Conservation (phyloP, 1,140 invertebrate species). For the Zaprionus africanus region DNA sequence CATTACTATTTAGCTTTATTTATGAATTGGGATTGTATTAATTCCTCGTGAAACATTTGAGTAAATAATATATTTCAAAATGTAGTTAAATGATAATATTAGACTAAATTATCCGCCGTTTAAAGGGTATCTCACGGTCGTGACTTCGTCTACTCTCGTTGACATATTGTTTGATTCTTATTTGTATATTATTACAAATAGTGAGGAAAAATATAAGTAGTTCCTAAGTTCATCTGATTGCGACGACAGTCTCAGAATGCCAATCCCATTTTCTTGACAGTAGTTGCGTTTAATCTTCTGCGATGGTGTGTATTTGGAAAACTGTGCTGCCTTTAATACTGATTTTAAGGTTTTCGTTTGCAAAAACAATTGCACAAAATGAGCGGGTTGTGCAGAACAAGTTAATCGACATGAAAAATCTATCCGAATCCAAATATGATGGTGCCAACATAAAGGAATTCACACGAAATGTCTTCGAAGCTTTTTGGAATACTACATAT, state of each 20-base stretch:
- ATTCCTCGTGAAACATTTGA: neutral
- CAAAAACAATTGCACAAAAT: conserved; percentile 17
- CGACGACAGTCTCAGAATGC: neutral
- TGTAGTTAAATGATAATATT: neutral
- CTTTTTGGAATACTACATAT: conserved; percentile 15
- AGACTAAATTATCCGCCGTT: neutral
- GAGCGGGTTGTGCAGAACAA: neutral
- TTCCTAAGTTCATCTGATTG: conserved; percentile 28
- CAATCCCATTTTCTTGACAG: conserved; percentile 28
- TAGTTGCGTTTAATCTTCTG: conserved; percentile 41
- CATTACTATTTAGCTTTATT: neutral
- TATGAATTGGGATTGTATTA: neutral
- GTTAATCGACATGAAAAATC: neutral
- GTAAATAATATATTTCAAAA: neutral
- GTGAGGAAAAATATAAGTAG: neutral
- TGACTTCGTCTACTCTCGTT: neutral
- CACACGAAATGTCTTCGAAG: conserved; percentile 12
- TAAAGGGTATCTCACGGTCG: neutral
- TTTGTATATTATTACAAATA: conserved; percentile 16
- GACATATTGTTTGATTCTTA: conserved; percentile 5
- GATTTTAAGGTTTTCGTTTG: neutral
- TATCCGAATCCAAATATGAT: neutral
- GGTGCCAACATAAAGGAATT: neutral
- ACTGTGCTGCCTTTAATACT: conserved; percentile 30
- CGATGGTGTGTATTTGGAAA: conserved; percentile 37